phyloP scores from a whole-genome alignment of 2,888 invertebrate species.

The Cryptosula pallasiana region DNA sequence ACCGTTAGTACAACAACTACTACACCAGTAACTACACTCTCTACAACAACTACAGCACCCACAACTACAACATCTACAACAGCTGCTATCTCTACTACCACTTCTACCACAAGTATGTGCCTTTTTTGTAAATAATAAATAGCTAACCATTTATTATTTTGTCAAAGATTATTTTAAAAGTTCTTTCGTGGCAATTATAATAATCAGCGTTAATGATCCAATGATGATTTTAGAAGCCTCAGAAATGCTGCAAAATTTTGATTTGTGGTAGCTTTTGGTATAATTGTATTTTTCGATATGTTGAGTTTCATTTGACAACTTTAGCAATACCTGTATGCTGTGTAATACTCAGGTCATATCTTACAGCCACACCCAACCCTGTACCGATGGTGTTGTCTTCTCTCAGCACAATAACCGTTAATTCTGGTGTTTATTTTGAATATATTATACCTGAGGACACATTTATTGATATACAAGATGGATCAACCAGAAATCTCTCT shows the following conservation, averaged over 20 bases:
- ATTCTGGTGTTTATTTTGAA: constrained; percentile 23
- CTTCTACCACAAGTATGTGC: background rate
- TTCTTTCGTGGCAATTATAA: too few species aligned
- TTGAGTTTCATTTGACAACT: too few species aligned
- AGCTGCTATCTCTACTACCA: background rate
- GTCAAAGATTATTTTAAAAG: background rate
- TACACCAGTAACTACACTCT: background rate
- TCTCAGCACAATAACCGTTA: background rate
- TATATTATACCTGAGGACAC: constrained; percentile 14
- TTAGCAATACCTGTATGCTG: too few species aligned
- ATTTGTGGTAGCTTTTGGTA: too few species aligned
- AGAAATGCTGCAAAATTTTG: too few species aligned
- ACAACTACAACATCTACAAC: background rate
- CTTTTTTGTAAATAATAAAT: too few species aligned
- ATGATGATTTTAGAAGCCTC: too few species aligned
- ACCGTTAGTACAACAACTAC: constrained; percentile 3
- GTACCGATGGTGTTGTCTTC: background rate
- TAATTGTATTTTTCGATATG: too few species aligned
- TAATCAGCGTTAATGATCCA: too few species aligned
- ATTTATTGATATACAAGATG: constrained; percentile 12
- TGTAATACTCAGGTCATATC: too few species aligned
- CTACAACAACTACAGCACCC: background rate
- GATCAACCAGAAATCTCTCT: background rate
- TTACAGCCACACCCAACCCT: background rate
- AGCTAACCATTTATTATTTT: too few species aligned